phyloP scores from a whole-genome alignment of 2,113 vertebrate genomes.

The Istiophorus platypterus region DNA sequence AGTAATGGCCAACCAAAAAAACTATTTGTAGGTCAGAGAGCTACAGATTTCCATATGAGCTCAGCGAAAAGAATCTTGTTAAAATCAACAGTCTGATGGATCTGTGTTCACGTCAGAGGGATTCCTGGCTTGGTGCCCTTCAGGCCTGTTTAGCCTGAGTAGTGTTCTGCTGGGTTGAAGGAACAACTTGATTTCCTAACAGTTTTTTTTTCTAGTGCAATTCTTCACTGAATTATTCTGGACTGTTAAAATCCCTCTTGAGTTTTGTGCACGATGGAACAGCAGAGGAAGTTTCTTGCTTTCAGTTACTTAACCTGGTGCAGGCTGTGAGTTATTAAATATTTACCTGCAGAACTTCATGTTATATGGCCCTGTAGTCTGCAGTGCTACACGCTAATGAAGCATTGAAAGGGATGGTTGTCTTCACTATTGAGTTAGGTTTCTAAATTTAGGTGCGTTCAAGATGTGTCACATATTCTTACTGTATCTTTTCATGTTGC shows the following conservation, averaged over 20 bases:
- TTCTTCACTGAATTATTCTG: slow-evolving; percentile 1
- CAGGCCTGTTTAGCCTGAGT: slow-evolving; percentile 13
- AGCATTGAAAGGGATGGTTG: slow-evolving; percentile 17
- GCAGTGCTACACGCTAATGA: slow-evolving; percentile 22
- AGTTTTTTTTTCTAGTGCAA: neutral
- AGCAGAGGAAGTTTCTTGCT: neutral
- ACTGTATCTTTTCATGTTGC: slow-evolving; percentile 59
- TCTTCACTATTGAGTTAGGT: slow-evolving; percentile 42
- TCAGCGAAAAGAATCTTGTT: neutral
- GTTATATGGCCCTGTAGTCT: slow-evolving; percentile 9
- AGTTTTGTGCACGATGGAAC: slow-evolving; percentile 1
- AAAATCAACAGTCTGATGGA: slow-evolving; percentile 1
- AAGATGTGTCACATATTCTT: slow-evolving; percentile 38
- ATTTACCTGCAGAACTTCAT: slow-evolving; percentile 38
- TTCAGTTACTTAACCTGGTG: slow-evolving; percentile 4
- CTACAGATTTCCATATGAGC: neutral
- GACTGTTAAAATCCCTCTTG: slow-evolving; percentile 7
- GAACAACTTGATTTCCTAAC: neutral
- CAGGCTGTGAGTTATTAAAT: slow-evolving; percentile 37
- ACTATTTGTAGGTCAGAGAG: slow-evolving; percentile 1
- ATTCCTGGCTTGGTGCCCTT: slow-evolving; percentile 5
- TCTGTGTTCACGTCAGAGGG: neutral
- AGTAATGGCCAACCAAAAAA: neutral
- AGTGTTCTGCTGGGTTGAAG: slow-evolving; percentile 1
- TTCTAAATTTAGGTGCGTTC: slow-evolving; percentile 55